Base-by-base conservation (phyloP, 2,113 vertebrate genomes). In the Columba livia region DNA sequence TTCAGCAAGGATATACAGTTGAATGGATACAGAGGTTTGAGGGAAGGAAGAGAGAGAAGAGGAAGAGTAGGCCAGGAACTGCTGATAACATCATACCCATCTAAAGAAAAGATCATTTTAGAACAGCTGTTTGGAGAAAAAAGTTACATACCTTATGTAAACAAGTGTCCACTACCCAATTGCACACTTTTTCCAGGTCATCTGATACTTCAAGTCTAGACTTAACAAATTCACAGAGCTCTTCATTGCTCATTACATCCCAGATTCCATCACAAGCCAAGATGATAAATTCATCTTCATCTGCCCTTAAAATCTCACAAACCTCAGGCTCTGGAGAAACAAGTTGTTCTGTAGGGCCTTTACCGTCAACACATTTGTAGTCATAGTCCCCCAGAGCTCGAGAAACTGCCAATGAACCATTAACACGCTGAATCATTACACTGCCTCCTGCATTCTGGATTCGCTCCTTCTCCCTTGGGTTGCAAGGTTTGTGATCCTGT, bases 201-300 rank as follows among this genome's bases (percentile, higher is more conserved):
- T 99, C 98, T 21, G 98, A 98, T 88, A 99, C 98, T 98, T 99
- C 98, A 97, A 99, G 99, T 97, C 99, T 98, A 92, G 99, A 99
- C 94, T 98, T 98, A 93, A 99, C 99, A 98, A 98, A 99, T 96
- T 99, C 98, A 95, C 99, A 99, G 97, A 99, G 98, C 98, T 99
- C 99, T 98, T 99, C 99, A 36, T 99, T 99, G 98, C 99, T 99
- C 99, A 99, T 99, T 96, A 99, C 99, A 97, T 99, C 99, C 99
- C 99, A 99, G 98, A 99, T 99, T 78, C 99, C 99, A 93, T 99
- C 99, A 93, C 99, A 99, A 56, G 99, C 99, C 97, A 99, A 97
- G 94, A 99, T 98, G 86, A 99, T 98, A 97, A 99, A 99, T 86
- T 99, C 99, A 96, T 99, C 99, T 96, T 99, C 99, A 85, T 99